phyloP scores from a whole-genome alignment of 2,113 vertebrate species.

The Sciurus niger region DNA sequence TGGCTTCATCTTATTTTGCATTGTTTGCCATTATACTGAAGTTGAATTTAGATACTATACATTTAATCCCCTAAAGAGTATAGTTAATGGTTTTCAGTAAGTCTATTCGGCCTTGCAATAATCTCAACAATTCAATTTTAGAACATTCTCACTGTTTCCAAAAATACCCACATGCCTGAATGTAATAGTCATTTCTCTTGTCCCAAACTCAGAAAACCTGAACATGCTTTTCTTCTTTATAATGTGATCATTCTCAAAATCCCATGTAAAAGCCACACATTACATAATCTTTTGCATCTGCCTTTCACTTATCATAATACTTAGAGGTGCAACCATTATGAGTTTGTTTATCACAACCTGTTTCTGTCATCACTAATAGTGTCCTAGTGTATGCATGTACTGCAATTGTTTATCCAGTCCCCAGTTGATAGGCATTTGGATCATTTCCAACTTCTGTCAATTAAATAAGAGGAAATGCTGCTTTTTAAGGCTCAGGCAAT shows the following conservation, averaged over 20 bases:
- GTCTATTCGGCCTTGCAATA: neutral
- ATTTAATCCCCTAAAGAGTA: neutral
- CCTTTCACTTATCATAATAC: neutral
- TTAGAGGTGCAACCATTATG: neutral
- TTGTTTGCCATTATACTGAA: neutral
- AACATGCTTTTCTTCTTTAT: neutral
- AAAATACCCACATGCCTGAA: neutral
- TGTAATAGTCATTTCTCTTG: neutral
- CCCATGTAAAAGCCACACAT: neutral
- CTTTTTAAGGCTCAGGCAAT: neutral
- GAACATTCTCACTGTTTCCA: neutral
- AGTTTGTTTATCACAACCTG: neutral
- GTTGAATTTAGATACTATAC: neutral
- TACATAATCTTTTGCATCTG: neutral
- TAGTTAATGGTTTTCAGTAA: neutral
- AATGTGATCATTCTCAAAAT: neutral
- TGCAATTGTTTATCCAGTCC: neutral
- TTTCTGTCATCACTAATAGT: too few relatives aligned
- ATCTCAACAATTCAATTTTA: neutral
- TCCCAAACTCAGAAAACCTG: neutral
- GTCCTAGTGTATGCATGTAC: neutral
- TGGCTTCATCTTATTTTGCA: neutral
- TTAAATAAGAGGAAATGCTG: neutral
- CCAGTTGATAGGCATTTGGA: neutral
- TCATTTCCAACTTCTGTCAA: neutral